Conservation (phyloP, 2,888 invertebrate genomes). For the Tenodera sinensis region DNA sequence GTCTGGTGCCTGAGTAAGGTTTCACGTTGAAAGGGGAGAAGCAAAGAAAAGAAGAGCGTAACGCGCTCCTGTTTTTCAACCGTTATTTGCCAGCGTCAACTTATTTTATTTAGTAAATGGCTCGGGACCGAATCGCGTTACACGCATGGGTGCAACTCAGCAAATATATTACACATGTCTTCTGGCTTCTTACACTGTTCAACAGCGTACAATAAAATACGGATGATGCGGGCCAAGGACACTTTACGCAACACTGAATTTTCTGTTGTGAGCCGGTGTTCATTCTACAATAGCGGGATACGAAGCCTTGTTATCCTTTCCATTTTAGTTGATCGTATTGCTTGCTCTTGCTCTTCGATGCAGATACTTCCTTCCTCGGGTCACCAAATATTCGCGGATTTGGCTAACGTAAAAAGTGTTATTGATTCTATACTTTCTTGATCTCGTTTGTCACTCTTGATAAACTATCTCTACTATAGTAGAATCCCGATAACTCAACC, state of each 20-base stretch:
- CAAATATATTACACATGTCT: background rate
- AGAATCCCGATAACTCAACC: too few species aligned
- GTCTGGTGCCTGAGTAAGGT: background rate
- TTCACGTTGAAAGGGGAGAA: background rate
- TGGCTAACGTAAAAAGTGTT: too few species aligned
- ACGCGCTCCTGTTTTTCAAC: background rate
- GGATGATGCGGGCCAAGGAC: background rate
- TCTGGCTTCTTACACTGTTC: background rate
- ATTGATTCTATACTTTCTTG: too few species aligned
- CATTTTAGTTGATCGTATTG: too few species aligned
- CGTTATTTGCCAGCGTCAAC: background rate
- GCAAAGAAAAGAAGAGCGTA: background rate
- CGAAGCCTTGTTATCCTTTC: too few species aligned
- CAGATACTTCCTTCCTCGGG: too few species aligned
- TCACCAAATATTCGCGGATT: too few species aligned
- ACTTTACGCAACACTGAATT: background rate
- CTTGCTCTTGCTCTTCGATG: too few species aligned
- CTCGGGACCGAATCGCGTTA: slow-evolving; percentile 3
- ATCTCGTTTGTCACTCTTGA: too few species aligned
- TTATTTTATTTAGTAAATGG: slow-evolving; percentile 17
- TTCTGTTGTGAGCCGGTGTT: background rate
- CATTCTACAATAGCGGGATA: background rate
- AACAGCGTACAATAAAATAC: background rate
- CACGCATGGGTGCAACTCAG: background rate
- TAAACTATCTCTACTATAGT: too few species aligned